Evolutionary conservation across 2,888 invertebrate genomes (phyloP).

Genomic region (Lepidonotus clava): DNA sequence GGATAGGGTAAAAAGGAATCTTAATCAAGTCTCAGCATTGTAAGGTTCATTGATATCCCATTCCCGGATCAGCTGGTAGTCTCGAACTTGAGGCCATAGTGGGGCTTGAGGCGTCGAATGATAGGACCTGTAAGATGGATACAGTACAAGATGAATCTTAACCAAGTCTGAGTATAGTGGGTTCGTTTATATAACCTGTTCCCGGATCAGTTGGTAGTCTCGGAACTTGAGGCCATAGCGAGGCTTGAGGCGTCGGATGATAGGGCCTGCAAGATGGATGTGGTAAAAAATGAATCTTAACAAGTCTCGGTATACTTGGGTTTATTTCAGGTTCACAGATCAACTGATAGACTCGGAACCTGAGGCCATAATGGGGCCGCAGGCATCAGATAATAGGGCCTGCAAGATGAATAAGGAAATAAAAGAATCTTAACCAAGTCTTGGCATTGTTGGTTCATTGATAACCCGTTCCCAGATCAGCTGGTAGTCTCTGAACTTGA

Average conservation of each 20-base stretch:
- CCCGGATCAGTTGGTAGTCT: not conserved
- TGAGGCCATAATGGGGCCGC: not conserved
- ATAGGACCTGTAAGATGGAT: conserved; percentile 26
- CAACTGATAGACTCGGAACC: not conserved
- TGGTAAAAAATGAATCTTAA: too few relatives aligned
- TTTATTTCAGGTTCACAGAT: not conserved
- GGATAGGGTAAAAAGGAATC: too few relatives aligned
- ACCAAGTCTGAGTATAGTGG: too few relatives aligned
- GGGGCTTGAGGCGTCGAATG: not conserved
- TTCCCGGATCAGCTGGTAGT: not conserved
- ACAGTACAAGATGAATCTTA: too few relatives aligned
- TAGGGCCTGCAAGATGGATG: too few relatives aligned
- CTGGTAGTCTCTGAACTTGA: not conserved
- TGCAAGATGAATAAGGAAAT: too few relatives aligned
- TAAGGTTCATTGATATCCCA: too few relatives aligned
- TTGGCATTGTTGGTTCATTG: not conserved
- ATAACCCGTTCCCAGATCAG: not conserved
- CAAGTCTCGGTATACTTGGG: too few relatives aligned
- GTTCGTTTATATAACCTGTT: too few relatives aligned
- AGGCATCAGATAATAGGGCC: not conserved
- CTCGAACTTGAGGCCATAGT: not conserved
- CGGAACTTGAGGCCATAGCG: not conserved
- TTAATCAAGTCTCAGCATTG: too few relatives aligned
- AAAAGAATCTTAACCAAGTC: too few relatives aligned
- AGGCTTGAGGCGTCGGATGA: not conserved